Conservation (phyloP, 2,113 vertebrate genomes). For the Chamaea fasciata region DNA sequence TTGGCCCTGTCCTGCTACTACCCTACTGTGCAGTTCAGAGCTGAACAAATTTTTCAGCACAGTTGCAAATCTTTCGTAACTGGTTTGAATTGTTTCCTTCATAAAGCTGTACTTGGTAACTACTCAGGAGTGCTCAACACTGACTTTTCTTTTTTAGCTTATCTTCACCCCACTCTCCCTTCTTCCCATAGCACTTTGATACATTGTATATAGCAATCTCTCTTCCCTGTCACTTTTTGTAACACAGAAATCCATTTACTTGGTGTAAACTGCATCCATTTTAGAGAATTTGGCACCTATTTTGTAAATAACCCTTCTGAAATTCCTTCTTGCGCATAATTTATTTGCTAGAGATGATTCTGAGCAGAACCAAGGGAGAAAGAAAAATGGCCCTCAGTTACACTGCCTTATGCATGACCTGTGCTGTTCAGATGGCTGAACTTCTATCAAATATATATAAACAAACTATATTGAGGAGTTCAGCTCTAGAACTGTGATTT, state of each 20-base stretch:
- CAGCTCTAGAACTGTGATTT: neutral
- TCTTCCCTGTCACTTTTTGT: neutral
- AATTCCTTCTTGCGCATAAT: neutral
- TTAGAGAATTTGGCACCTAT: neutral
- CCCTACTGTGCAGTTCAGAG: accelerated
- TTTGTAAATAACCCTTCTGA: neutral
- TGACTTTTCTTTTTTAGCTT: neutral
- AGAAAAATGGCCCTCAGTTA: neutral
- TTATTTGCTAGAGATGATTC: neutral
- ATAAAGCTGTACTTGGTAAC: neutral
- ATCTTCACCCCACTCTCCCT: neutral
- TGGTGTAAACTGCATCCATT: neutral
- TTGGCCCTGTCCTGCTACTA: neutral
- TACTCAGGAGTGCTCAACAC: neutral
- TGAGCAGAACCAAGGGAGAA: neutral
- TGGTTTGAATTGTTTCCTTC: neutral
- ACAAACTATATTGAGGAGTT: neutral
- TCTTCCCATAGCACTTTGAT: neutral
- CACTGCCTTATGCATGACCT: neutral
- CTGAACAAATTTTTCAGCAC: neutral
- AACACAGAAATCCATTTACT: neutral
- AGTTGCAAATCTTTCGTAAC: neutral
- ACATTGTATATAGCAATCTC: neutral
- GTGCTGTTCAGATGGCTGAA: neutral
- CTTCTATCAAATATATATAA: neutral